Evolutionary conservation across 2,113 vertebrate genomes (phyloP), one percentile per base, ranked within the genome.

Genomic region (Apaloderma vittatum): DNA sequence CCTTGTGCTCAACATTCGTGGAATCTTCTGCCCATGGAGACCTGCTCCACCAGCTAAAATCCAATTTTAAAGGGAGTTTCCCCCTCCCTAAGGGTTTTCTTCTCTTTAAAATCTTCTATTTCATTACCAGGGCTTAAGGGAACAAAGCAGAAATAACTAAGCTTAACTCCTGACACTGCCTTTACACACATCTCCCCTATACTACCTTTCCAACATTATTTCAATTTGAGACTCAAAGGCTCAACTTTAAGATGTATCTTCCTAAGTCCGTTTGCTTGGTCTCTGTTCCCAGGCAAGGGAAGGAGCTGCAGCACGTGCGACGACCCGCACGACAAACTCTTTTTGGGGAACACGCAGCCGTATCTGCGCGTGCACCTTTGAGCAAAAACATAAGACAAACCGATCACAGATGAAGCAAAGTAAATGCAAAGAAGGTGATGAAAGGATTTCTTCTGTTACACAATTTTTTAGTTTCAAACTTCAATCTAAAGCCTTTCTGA

Each of bases 51-150:
- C 76, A 91, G 75, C 86, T 77, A 74, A 73, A 66, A 52, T 24
- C 52, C 48, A 45, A 80, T 78, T 93, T 86, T 78, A 63, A 95
- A 90, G 78, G 67, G 62, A 86, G 63, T 32, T 81, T 48, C 76
- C 57, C 37, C 32, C 52, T 90, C 90, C 61, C 30, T 71, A 75
- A 74, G 34, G 59, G 52, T 74, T 95, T 90, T 92, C 66, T 88
- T 76, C 92, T 80, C 78, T 81, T 10, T 45, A 73, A 91, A 97
- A 84, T 61, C 48, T 77, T 83, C 58, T 80, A 5, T 70, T 90
- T 88, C 57, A 84, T 92, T 90, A 88, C 80, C 36, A 57, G 67
- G 48, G 79, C 45, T 74, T 77, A 46, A 86, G 43, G 43, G 45
- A 88, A 89, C 36, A 81, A 81, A 93, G 62, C 45, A 45, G 29